Base-by-base conservation (phyloP, 2,113 vertebrate genomes). In the Piprites chloris region DNA sequence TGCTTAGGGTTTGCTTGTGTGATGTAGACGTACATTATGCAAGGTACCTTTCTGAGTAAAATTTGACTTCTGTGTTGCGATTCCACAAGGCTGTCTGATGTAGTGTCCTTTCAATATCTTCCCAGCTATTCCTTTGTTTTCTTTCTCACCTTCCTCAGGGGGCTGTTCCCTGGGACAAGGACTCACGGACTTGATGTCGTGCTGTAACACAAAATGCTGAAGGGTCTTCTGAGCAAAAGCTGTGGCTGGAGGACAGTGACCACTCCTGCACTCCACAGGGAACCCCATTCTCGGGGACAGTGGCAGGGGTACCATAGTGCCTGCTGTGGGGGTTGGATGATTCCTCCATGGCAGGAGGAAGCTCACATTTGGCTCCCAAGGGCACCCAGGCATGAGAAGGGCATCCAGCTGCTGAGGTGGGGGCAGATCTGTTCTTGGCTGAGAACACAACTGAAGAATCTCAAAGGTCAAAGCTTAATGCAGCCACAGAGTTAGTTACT, bases 1-100 rank as follows among this genome's bases (percentile, higher is more conserved):
- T 74, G 4, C 47, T 44, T 26, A 12, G 61, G 59, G 23, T 71
- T 79, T 56, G 5, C 42, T 39, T 10, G 24, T 37, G 18, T 32
- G 63, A 30, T 3, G 2, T 22, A 37, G 35, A 19, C 4, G 2
- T 0, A 5, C 3, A 1, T 24, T 30, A 4, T 16, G 14, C 24
- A 75, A 68, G 35, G 8, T n/a, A 27, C 8, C 3, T 9, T 17
- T 66, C 52, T 44, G 67, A 79, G 15, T 23, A 33, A 73, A 80
- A 44, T 23, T n/a, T 68, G 49, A 50, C 9, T 61, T 35, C 27
- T 55, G 6, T 27, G 22, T 12, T 27, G 42, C 33, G 24, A 49
- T 44, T 68, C 58, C 39, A 50, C 3, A 4, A 58, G 33, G 46
- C 72, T 37, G 52, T 22, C 9, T 0, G 1, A 9, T 26, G 33